Percentiles rank a stretch among this genome's conserved stretches.
Evolutionary conservation across 2,888 invertebrate genomes (phyloP).

Genomic region (Girardia tigrina): DNA sequence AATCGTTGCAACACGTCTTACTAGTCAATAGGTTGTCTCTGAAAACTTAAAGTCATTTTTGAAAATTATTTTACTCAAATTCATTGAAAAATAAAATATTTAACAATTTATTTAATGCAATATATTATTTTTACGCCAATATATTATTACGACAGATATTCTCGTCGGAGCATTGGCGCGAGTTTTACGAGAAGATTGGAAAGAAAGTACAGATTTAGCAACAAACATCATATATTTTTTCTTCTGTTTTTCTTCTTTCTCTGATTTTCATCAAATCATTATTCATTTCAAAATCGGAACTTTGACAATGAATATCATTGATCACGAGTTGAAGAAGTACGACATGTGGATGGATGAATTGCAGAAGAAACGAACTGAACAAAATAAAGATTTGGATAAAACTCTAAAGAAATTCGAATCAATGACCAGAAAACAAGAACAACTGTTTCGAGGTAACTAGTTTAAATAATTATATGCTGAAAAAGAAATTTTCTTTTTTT

Average conservation of each 20-base stretch:
- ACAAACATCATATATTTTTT: slow-evolving; percentile 91
- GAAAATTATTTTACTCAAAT: too few species aligned
- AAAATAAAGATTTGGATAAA: slow-evolving; percentile 65
- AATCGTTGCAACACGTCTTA: too few species aligned
- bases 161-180: slow-evolving; percentile 82
- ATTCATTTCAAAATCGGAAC: slow-evolving; percentile 74
- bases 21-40: too few species aligned
- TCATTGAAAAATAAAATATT: too few species aligned
- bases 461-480: neutral
- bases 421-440: slow-evolving; percentile 78
- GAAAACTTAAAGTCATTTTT: too few species aligned
- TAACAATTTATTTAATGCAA: too few species aligned
- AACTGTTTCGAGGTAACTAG: slow-evolving; percentile 60
- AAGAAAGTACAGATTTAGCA: slow-evolving; percentile 80
- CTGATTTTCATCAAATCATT: slow-evolving; percentile 81
- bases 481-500: too few species aligned
- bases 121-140: too few species aligned
- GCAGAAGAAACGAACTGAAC: slow-evolving; percentile 46
- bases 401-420: slow-evolving; percentile 63
- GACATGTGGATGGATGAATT: slow-evolving; percentile 65
- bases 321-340: slow-evolving; percentile 79
- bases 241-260: slow-evolving; percentile 87
- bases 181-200: slow-evolving; percentile 91
- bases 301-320: slow-evolving; percentile 84
- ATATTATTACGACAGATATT: too few species aligned